phyloP scores from a whole-genome alignment of 2,113 vertebrate species.

The Vulpes ferrilata region DNA sequence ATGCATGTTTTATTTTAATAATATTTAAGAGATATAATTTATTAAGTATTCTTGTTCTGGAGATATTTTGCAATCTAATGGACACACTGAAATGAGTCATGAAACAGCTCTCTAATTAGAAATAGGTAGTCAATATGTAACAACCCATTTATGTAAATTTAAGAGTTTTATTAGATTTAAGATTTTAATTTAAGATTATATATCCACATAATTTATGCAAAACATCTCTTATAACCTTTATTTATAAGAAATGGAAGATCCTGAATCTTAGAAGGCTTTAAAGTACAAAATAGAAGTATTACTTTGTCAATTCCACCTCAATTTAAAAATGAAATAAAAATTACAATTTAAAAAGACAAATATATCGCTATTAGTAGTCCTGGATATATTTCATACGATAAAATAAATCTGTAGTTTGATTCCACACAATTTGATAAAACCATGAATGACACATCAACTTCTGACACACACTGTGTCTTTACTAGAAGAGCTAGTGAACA shows the following conservation, averaged over 20 bases:
- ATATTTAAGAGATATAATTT: conserved; percentile 59
- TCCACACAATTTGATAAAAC: conserved; percentile 21
- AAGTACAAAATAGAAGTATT: conserved; percentile 44
- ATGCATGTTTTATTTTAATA: conserved; percentile 58
- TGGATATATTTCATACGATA: conserved; percentile 44
- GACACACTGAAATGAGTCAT: not conserved
- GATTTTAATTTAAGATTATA: not conserved
- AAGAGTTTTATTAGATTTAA: conserved; percentile 45
- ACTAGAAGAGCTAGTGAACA: not conserved
- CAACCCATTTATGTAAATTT: conserved; percentile 46
- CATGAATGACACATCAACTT: not conserved
- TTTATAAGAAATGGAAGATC: conserved; percentile 19
- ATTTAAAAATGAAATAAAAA: conserved; percentile 38
- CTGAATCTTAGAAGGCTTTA: conserved; percentile 40
- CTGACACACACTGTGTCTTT: not conserved
- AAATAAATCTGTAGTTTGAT: not conserved
- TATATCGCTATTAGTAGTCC: not conserved
- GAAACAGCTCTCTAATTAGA: conserved; percentile 55
- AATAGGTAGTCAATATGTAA: conserved; percentile 33
- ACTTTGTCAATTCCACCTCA: not conserved
- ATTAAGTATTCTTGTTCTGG: conserved; percentile 47
- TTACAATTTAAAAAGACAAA: not conserved
- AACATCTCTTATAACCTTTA: conserved; percentile 28
- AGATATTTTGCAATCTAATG: conserved; percentile 41
- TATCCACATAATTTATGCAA: conserved; percentile 34